phyloP scores from a whole-genome alignment of 1,140 invertebrate genomes.

The Drosophila funebris region DNA sequence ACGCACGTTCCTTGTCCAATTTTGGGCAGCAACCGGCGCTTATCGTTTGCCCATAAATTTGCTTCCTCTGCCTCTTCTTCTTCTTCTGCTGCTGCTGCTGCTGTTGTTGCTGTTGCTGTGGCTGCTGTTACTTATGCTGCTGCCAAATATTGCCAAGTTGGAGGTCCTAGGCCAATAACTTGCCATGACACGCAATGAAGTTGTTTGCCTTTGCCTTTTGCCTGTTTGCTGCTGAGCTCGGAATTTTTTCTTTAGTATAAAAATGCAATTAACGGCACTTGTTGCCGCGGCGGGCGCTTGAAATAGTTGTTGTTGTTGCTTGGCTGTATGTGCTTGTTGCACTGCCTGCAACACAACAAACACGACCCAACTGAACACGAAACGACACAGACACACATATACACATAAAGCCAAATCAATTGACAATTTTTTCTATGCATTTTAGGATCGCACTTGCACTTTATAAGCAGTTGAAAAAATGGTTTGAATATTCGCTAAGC shows the following conservation, averaged over 20 bases:
- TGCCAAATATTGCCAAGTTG: constrained; percentile 57
- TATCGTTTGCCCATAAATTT: constrained; percentile 77
- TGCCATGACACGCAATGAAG: constrained; percentile 73
- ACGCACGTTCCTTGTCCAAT: constrained; percentile 80
- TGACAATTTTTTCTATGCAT: background rate
- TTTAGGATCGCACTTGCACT: background rate
- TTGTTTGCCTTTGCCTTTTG: constrained; percentile 54
- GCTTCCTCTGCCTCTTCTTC: constrained; percentile 33
- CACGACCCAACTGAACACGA: constrained; percentile 12
- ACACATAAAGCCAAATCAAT: background rate
- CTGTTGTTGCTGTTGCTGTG: too few relatives aligned
- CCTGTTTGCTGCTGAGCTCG: constrained; percentile 14
- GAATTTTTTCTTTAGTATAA: constrained; percentile 57
- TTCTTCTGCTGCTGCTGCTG: constrained; percentile 16
- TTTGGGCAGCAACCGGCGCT: constrained; percentile 73
- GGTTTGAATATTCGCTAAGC: constrained; percentile 4
- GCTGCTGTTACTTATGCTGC: too few relatives aligned
- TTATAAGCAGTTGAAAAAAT: background rate
- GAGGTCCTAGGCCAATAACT: constrained; percentile 68
- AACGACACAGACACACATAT: background rate
- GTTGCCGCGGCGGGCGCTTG: constrained; percentile 19
- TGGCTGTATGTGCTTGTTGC: background rate
- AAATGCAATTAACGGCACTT: constrained; percentile 79
- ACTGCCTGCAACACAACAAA: background rate
- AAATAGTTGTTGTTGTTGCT: constrained; percentile 11